A percentile compares a stretch with the other conserved stretches of the same genome.
Evolutionary conservation across 2,113 vertebrate species (phyloP).

Genomic region (Odontesthes bonariensis): DNA sequence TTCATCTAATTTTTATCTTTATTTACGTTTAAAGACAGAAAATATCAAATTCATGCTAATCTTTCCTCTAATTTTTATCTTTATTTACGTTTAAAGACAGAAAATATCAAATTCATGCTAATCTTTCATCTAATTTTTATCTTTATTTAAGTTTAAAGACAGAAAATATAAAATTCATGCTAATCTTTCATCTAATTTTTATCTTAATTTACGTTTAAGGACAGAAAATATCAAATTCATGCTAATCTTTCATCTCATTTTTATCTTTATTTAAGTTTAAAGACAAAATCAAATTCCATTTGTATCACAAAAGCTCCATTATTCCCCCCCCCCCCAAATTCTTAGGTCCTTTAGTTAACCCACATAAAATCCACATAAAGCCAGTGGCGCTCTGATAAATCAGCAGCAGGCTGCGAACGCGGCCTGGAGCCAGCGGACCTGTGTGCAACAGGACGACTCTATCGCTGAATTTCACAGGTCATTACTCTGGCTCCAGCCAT

Average conservation of each 20-base stretch:
- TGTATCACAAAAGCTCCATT: conserved; percentile 14
- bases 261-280: too few relatives aligned
- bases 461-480: conserved; percentile 80
- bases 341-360: conserved; percentile 3
- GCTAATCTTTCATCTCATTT: too few relatives aligned
- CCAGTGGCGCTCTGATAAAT: conserved; percentile 57
- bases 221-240: too few relatives aligned
- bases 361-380: conserved; percentile 44
- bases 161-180: neutral
- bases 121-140: neutral
- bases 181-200: neutral
- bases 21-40: too few relatives aligned
- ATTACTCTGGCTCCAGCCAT: conserved; percentile 81
- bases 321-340: neutral
- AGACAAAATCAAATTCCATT: too few relatives aligned
- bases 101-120: too few relatives aligned
- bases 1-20: too few relatives aligned
- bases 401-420: conserved; percentile 44
- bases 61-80: too few relatives aligned
- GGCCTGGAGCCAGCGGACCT: conserved; percentile 70
- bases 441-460: conserved; percentile 72
- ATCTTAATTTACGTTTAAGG: too few relatives aligned
- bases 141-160: neutral
- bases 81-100: too few relatives aligned
- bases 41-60: neutral